Evolutionary conservation across 2,888 invertebrate genomes (phyloP).

Genomic region (Macrophya alboannulata): DNA sequence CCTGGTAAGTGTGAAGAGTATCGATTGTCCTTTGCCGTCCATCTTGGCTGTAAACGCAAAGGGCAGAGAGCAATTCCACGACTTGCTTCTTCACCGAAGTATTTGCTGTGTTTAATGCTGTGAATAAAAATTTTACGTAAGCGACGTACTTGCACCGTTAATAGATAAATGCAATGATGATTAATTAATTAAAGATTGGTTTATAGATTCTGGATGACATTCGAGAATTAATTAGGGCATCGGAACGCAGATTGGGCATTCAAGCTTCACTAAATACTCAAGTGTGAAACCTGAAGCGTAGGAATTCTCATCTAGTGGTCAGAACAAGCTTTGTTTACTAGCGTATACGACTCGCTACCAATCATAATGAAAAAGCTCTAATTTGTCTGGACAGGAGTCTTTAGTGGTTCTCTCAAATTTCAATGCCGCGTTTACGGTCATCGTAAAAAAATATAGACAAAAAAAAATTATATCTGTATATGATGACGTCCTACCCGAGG

Average conservation of each 20-base stretch:
- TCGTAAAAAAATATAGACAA: not conserved
- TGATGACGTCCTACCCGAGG: constrained; percentile 84
- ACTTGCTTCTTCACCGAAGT: constrained; percentile 97
- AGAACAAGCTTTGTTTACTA: constrained; percentile 7
- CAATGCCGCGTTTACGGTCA: constrained; percentile 10
- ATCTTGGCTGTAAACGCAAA: constrained; percentile 96
- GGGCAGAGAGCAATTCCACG: constrained; percentile 95
- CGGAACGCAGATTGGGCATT: not conserved
- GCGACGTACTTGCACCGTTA: not conserved
- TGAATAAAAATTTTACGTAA: constrained; percentile 68
- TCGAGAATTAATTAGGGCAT: not conserved
- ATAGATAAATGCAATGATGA: not conserved
- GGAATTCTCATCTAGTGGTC: constrained; percentile 25
- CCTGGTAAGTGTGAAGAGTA: constrained; percentile 96
- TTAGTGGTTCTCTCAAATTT: constrained; percentile 6
- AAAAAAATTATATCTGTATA: not conserved
- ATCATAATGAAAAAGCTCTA: constrained; percentile 20
- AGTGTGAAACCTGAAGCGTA: constrained; percentile 46
- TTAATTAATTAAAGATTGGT: not conserved
- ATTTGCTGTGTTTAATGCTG: constrained; percentile 95
- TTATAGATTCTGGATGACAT: not conserved
- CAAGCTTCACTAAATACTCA: constrained; percentile 16
- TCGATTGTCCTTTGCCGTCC: constrained; percentile 94
- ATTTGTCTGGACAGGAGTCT: not conserved
- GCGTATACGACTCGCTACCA: constrained; percentile 21